A percentile compares a stretch with the other conserved stretches of the same genome.
Evolutionary conservation across 2,888 invertebrate genomes (phyloP).

Genomic region (Xiphydria camelus): DNA sequence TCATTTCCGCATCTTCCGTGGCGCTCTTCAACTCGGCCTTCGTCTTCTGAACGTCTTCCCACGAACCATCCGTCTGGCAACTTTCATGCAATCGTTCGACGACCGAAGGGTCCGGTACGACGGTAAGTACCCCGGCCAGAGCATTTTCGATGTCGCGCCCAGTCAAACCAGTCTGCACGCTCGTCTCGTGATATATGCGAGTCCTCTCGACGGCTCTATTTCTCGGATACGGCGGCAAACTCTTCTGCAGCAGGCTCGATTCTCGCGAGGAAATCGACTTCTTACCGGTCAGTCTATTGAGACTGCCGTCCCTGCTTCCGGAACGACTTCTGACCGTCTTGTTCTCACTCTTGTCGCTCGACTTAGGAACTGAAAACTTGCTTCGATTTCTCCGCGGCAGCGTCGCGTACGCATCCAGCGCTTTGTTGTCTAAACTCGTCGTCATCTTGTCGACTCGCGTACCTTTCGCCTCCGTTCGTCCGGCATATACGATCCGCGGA

Average conservation of each 20-base stretch:
- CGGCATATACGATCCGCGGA: slow-evolving; percentile 15
- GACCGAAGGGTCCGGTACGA: slow-evolving; percentile 45
- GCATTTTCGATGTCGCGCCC: slow-evolving; percentile 74
- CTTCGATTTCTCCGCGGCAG: slow-evolving; percentile 71
- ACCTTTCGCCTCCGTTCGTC: slow-evolving; percentile 22
- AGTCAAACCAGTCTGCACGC: slow-evolving; percentile 76
- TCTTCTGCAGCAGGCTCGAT: slow-evolving; percentile 47
- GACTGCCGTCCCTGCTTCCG: slow-evolving; percentile 59
- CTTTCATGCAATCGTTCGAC: slow-evolving; percentile 62
- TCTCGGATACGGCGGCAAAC: slow-evolving; percentile 60
- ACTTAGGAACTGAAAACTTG: slow-evolving; percentile 28
- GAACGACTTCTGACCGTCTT: slow-evolving; percentile 55
- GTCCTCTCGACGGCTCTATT: slow-evolving; percentile 60
- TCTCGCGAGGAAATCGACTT: slow-evolving; percentile 38
- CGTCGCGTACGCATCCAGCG: slow-evolving; percentile 77
- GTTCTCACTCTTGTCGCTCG: slow-evolving; percentile 64
- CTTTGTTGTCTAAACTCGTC: slow-evolving; percentile 51
- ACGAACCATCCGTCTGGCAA: slow-evolving; percentile 69
- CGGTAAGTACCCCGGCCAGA: slow-evolving; percentile 64
- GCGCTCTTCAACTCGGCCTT: slow-evolving; percentile 62
- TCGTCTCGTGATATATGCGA: slow-evolving; percentile 79
- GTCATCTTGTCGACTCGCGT: slow-evolving; percentile 41
- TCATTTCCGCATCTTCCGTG: slow-evolving; percentile 55
- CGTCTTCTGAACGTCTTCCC: slow-evolving; percentile 67
- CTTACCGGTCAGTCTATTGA: slow-evolving; percentile 50